Conservation (phyloP, 2,113 vertebrate species). For the Sinosuthora webbiana region DNA sequence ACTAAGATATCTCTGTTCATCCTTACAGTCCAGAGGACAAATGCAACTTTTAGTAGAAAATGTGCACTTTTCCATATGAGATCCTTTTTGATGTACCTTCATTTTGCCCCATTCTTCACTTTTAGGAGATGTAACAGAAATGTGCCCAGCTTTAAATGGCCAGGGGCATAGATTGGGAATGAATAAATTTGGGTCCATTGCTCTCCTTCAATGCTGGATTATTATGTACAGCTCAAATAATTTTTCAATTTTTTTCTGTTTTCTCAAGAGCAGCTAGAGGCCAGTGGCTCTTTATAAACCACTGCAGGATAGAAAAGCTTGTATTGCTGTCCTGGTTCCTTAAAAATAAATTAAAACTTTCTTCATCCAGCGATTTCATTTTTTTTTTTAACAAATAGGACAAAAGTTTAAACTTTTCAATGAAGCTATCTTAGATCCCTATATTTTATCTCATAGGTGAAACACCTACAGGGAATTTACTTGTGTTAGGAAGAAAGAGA, state of each 20-base stretch:
- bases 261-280: not conserved
- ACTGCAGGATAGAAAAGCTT: not conserved
- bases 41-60: not conserved
- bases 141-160: not conserved
- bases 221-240: not conserved
- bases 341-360: not conserved
- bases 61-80: rapidly evolving
- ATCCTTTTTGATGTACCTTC: not conserved
- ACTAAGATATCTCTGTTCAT: not conserved
- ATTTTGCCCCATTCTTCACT: not conserved
- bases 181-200: not conserved
- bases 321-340: not conserved
- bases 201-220: not conserved
- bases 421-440: not conserved
- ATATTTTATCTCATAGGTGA: not conserved
- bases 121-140: not conserved
- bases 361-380: not conserved
- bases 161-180: not conserved
- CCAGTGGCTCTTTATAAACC: not conserved
- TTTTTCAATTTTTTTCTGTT: not conserved
- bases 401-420: not conserved
- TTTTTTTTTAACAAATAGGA: not conserved
- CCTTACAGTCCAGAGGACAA: not conserved
- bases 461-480: not conserved
- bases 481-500: not conserved